Conservation (phyloP, 2,797 vertebrate genomes). For the Eulemur albifrons region DNA sequence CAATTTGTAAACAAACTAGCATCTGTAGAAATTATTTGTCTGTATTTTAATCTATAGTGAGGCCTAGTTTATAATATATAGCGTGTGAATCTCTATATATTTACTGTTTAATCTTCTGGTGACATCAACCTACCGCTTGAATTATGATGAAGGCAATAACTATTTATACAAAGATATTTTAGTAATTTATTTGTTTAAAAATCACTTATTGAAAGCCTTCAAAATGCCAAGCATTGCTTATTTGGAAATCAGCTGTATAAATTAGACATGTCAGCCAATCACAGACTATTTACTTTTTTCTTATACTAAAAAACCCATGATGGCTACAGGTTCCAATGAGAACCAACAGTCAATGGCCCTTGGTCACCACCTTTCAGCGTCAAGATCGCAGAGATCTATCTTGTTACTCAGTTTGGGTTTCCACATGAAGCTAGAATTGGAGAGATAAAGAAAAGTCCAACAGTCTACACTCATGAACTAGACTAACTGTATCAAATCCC, state of each 20-base stretch:
- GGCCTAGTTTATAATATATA: slow-evolving; percentile 1
- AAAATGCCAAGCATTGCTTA: background rate
- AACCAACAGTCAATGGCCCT: background rate
- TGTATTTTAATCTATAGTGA: background rate
- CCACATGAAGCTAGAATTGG: background rate
- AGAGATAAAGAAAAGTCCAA: background rate
- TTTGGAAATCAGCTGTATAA: background rate
- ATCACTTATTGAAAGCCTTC: slow-evolving; percentile 38
- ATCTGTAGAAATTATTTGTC: background rate
- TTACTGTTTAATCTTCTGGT: slow-evolving; percentile 2
- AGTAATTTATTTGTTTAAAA: slow-evolving; percentile 49
- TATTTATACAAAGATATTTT: background rate
- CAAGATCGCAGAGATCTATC: background rate
- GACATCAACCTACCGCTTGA: slow-evolving; percentile 38
- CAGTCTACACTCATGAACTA: background rate
- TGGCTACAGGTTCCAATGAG: background rate
- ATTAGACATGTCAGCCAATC: background rate
- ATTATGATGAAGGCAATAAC: slow-evolving; percentile 43
- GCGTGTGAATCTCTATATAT: background rate
- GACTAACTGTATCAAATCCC: background rate
- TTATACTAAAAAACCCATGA: background rate
- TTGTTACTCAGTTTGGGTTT: background rate
- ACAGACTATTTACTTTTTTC: background rate
- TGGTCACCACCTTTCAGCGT: background rate
- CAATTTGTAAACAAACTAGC: background rate